phyloP scores from a whole-genome alignment of 2,113 vertebrate species.

The Steatornis caripensis region DNA sequence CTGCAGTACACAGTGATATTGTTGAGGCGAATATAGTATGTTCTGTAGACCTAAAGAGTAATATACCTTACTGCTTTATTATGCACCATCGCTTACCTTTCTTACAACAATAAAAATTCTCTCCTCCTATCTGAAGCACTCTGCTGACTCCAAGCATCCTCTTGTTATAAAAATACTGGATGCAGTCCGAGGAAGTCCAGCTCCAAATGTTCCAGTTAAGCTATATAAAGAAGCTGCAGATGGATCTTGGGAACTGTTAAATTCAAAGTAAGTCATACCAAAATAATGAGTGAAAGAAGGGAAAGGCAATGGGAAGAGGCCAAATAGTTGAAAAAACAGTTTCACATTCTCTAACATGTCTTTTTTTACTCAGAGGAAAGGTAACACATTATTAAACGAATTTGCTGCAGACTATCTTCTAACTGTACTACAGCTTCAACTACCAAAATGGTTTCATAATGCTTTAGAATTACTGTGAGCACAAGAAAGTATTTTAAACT shows the following conservation, averaged over 20 bases:
- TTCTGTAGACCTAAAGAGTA: background rate
- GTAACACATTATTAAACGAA: background rate
- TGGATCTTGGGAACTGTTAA: constrained; percentile 73
- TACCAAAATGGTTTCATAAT: background rate
- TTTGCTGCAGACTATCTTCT: background rate
- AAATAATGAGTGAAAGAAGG: background rate
- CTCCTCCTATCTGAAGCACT: constrained; percentile 45
- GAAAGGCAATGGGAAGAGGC: background rate
- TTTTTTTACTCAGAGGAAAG: background rate
- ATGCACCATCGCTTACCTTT: background rate
- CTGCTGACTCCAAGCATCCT: constrained; percentile 70
- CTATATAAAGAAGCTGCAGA: constrained; percentile 70
- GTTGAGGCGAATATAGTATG: background rate
- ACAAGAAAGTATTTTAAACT: background rate
- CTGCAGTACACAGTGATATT: background rate
- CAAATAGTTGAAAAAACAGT: background rate
- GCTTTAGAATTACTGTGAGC: background rate
- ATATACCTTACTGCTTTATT: background rate
- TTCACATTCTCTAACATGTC: background rate
- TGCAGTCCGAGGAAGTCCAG: constrained; percentile 79
- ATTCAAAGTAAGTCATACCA: constrained; percentile 71
- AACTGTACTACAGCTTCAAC: background rate
- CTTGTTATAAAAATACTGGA: constrained; percentile 84
- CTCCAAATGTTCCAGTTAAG: constrained; percentile 69
- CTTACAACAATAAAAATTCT: background rate